phyloP scores from a whole-genome alignment of 2,797 vertebrate species.

The Sparus aurata region DNA sequence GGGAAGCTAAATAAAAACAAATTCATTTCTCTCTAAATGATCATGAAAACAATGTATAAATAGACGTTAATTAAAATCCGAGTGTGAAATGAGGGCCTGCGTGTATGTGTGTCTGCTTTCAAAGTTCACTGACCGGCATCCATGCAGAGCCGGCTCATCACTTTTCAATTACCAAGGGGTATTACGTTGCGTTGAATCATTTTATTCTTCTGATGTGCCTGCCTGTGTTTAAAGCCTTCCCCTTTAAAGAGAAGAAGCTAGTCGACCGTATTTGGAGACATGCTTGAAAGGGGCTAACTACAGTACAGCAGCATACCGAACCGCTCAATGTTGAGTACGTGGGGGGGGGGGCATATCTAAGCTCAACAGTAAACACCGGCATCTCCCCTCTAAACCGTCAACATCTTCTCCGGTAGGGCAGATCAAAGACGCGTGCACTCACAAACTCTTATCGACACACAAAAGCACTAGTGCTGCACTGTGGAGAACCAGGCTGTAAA shows the following conservation, averaged over 20 bases:
- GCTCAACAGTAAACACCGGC: conserved; percentile 79
- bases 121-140: conserved; percentile 52
- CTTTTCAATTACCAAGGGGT: conserved; percentile 73
- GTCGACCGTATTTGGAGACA: conserved; percentile 69
- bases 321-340: conserved; percentile 42
- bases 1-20: conserved; percentile 18
- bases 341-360: conserved; percentile 70
- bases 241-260: conserved; percentile 67
- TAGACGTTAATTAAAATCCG: conserved; percentile 32
- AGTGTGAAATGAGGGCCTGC: conserved; percentile 32
- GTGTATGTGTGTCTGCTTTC: conserved; percentile 17
- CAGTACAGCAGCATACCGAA: conserved; percentile 49
- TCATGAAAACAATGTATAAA: conserved; percentile 10
- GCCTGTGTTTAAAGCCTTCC: conserved; percentile 65
- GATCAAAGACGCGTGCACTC: conserved; percentile 85
- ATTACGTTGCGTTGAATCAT: conserved; percentile 74
- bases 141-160: conserved; percentile 59
- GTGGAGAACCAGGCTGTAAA: conserved; percentile 79
- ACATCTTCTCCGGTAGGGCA: conserved; percentile 81
- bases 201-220: conserved; percentile 63
- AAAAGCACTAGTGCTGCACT: conserved; percentile 74
- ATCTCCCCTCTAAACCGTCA: conserved; percentile 82
- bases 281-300: conserved; percentile 67
- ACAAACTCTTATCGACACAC: conserved; percentile 84
- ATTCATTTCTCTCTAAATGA: conserved; percentile 4